Evolutionary conservation across 2,888 invertebrate genomes (phyloP), one percentile per base, ranked within the genome.

Genomic region (Escarpia spicata): DNA sequence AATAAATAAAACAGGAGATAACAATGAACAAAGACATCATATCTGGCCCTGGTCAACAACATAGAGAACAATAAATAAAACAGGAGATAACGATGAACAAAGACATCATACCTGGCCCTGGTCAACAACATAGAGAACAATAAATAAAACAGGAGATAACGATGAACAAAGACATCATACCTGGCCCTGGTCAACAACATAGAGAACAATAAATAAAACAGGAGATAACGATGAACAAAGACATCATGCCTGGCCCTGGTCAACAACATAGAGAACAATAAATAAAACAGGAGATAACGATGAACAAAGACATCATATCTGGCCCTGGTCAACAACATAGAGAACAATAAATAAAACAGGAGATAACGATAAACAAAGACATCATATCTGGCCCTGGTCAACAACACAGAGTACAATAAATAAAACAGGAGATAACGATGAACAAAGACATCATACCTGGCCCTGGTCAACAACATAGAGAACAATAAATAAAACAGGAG

Each of bases 101-200:
- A 37, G 37, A 37, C 37, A 37, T 37, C 37, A 37, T 37, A 37
- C 37, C 37, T 37, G 37, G 37, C 37, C 37, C 37, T 37, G 37
- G 1, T 37, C 37, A 37, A 37, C 37, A 37, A 37, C 37, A 37
- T 37, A 37, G 37, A 37, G 37, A 37, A 37, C 37, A 37, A 37
- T 37, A 37, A 37, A 37, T 37, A 37, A 37, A 37, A 37, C 37
- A 37, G 37, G 37, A 37, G 37, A 37, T 37, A 37, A 37, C 37
- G 37, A 37, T 37, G 37, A 37, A 37, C 37, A 37, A 37, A 37
- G 37, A 37, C 37, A 37, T 37, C 37, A 37, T 37, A 37, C 37
- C 97, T 99, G 99, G 0, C 99, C 99, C 60, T 98, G 97, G 97
- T 99, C 99, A 1, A 98, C 98, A 0, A 99, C 98, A 97, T 99